Evolutionary conservation across 2,113 vertebrate genomes (phyloP), one percentile per base, ranked within the genome.

Genomic region (Hippocampus barbouri): DNA sequence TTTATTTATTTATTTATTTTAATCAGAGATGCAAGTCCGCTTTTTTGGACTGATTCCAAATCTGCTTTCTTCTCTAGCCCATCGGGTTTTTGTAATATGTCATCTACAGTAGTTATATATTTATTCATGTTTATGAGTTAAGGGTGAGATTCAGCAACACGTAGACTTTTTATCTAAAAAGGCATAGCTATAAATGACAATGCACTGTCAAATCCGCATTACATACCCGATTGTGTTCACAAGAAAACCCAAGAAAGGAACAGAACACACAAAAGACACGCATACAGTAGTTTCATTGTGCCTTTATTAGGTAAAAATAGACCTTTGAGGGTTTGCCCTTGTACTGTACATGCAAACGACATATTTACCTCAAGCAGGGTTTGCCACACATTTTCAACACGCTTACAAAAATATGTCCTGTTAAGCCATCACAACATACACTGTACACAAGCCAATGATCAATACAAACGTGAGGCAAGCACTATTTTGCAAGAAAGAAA

Each of bases 301-400:
- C 90, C 85, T 91, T 90, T 91, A 90, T 86, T 90, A 89, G 77
- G 83, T 85, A 87, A 91, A 90, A 91, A 91, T 90, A 91, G 76
- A 88, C 76, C 69, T 90, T 78, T 89, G 76, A 84, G 77, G 73
- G 78, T 77, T 87, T 38, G 85, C 86, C 85, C 14, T 83, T 87
- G 64, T 86, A 86, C 76, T 88, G 71, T 86, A 87, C 77, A 89
- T 79, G 82, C 79, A 88, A 84, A 87, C 72, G 76, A 76, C 76
- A 61, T 86, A 79, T 79, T 82, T 76, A 77, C 76, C 79, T 68
- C 64, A 68, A 72, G 51, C 53, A 61, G 75, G 79, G 72, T 82
- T 65, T 43, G 20, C 63, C 21, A 65, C 14, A 23, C 7, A 11
- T 65, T 65, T 65, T 43, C 40, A 65, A 5, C 62, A 64, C 34